These are phyloP conservation scores for Arrhopalites spinosus DNA, from an alignment of 2,888 invertebrate genomes.

Conservation along the genomic window DNA sequence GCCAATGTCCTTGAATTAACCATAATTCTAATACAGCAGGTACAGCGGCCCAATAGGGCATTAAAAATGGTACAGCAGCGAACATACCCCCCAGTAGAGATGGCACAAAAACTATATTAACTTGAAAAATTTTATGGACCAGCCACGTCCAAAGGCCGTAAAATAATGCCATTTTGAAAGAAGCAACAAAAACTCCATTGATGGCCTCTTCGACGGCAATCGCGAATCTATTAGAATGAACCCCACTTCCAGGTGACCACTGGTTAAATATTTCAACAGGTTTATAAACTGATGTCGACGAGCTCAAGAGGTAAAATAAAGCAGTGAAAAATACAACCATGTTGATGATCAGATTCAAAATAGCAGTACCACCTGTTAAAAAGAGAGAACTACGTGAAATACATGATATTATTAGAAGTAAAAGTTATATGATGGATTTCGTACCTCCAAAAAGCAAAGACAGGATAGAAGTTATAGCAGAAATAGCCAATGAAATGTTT, in stretches of 20 bases:
- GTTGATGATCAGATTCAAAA: constrained; percentile 83
- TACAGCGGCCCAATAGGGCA: constrained; percentile 92
- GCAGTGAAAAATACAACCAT: constrained; percentile 95
- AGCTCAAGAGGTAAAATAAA: constrained; percentile 90
- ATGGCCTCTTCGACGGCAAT: constrained; percentile 84
- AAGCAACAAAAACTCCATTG: constrained; percentile 93
- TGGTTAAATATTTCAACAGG: constrained; percentile 81
- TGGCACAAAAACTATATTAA: constrained; percentile 86
- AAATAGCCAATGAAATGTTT: constrained; percentile 83
- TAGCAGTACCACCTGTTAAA: constrained; percentile 73
- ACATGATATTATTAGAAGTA: not conserved
- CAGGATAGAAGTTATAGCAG: constrained; percentile 82
- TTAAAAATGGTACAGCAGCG: constrained; percentile 67
- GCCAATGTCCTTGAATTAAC: constrained; percentile 84
- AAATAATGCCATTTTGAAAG: constrained; percentile 94
- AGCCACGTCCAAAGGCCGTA: constrained; percentile 99
- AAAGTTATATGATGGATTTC: not conserved
- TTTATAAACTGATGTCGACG: constrained; percentile 84
- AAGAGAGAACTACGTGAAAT: not conserved
- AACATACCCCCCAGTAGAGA: constrained; percentile 79
- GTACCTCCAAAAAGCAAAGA: constrained; percentile 78
- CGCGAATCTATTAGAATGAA: constrained; percentile 67
- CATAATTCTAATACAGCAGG: constrained; percentile 95
- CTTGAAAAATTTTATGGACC: constrained; percentile 91
- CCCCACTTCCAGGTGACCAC: constrained; percentile 46